Evolutionary conservation across 2,888 invertebrate genomes (phyloP).

Genomic region (Ditylenchus weischeri): DNA sequence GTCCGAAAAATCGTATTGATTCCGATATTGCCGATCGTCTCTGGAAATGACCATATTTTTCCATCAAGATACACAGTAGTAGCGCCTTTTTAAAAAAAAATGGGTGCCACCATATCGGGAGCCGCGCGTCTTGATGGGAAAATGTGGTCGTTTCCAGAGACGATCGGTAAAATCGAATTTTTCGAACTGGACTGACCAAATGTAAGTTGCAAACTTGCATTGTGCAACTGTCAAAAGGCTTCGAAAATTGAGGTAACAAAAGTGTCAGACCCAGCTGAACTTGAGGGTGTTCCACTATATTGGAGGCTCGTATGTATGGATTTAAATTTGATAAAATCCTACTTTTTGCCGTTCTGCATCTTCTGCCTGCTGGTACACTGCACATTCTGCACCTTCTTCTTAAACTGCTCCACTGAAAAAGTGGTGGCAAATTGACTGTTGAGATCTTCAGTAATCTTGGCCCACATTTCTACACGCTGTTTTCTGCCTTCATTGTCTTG

Average conservation of each 20-base stretch:
- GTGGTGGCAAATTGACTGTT: slow-evolving; percentile 27
- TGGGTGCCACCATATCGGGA: too few species aligned
- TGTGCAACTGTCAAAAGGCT: not conserved
- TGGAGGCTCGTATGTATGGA: not conserved
- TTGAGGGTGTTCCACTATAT: too few species aligned
- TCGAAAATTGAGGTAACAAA: not conserved
- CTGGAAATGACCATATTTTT: too few species aligned
- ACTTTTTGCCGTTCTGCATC: slow-evolving; percentile 38
- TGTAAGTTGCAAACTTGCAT: not conserved
- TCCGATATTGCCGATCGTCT: too few species aligned
- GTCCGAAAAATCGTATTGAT: not conserved
- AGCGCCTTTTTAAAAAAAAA: too few species aligned
- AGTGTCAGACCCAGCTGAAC: too few species aligned
- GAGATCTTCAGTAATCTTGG: slow-evolving; percentile 34
- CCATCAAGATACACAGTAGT: too few species aligned
- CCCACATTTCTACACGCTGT: slow-evolving; percentile 33
- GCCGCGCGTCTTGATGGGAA: not conserved
- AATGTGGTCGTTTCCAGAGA: not conserved
- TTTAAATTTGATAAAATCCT: not conserved
- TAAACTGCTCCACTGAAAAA: slow-evolving; percentile 40
- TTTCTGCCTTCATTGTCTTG: slow-evolving; percentile 35
- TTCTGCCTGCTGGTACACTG: slow-evolving; percentile 40
- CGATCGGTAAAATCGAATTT: too few species aligned
- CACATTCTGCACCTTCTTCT: slow-evolving; percentile 42
- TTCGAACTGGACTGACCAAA: too few species aligned